These are phyloP conservation scores for Brachionus calyciflorus DNA, from an alignment of 1,140 invertebrate genomes.

Conservation along the genomic window DNA sequence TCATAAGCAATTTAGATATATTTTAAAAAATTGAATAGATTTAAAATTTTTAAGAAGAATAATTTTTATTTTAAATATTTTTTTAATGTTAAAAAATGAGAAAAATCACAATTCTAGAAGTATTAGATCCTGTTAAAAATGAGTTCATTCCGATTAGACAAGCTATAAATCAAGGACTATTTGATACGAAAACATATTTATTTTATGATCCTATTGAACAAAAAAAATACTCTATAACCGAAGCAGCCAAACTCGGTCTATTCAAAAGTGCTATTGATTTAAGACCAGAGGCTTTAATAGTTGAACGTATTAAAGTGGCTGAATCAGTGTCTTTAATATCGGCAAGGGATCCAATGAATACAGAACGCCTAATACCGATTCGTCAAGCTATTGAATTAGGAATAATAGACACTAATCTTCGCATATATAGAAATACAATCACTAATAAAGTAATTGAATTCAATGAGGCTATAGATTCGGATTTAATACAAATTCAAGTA, in stretches of 20 bases:
- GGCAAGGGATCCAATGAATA: constrained; percentile 4
- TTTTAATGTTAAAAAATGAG: no score
- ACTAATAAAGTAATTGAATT: background rate
- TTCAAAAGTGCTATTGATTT: constrained; percentile 29
- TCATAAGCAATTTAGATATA: no score
- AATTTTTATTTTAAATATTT: no score
- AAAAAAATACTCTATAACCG: background rate
- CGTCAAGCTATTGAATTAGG: constrained; percentile 17
- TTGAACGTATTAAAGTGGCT: background rate
- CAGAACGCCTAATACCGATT: background rate
- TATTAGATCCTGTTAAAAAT: background rate
- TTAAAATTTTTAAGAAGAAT: no score
- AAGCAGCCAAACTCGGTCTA: background rate
- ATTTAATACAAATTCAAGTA: background rate
- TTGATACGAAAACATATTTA: constrained; percentile 30
- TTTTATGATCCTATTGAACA: background rate
- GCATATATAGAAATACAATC: background rate
- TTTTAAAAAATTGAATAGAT: no score
- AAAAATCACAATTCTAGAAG: constrained; percentile 42
- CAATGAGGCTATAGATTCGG: constrained; percentile 12
- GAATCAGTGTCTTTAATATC: background rate
- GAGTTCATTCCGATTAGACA: constrained; percentile 33
- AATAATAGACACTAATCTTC: background rate
- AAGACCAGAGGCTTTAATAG: constrained; percentile 11
- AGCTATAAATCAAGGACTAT: constrained; percentile 25